phyloP scores from a whole-genome alignment of 2,888 invertebrate species.

The Aleiodes alternator region DNA sequence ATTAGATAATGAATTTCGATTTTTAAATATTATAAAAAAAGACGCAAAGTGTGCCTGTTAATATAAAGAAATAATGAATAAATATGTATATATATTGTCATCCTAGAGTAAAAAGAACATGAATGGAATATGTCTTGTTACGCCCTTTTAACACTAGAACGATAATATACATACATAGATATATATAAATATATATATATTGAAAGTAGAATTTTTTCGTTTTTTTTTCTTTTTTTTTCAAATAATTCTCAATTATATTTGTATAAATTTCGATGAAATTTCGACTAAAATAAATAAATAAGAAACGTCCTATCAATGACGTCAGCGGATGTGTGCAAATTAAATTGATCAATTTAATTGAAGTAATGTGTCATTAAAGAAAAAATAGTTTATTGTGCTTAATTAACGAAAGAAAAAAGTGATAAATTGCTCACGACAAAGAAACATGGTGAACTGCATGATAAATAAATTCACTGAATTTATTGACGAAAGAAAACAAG shows the following conservation, averaged over 20 bases:
- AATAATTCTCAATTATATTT: slow-evolving; percentile 33
- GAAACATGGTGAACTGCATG: not conserved
- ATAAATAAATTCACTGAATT: slow-evolving; percentile 1
- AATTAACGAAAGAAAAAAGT: not conserved
- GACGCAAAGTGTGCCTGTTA: slow-evolving; percentile 46
- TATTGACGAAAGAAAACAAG: slow-evolving; percentile 5
- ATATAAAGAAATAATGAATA: slow-evolving; percentile 17
- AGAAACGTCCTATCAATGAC: slow-evolving; percentile 24
- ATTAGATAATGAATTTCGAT: slow-evolving; percentile 29
- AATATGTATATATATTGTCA: not conserved
- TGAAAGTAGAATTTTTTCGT: slow-evolving; percentile 1
- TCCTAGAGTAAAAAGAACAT: too few species aligned
- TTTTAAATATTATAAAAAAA: not conserved
- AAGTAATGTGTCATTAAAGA: slow-evolving; percentile 22
- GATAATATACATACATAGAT: not conserved
- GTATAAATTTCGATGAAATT: slow-evolving; percentile 20
- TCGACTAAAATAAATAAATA: slow-evolving; percentile 5
- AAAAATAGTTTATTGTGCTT: slow-evolving; percentile 32
- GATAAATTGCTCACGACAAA: slow-evolving; percentile 27
- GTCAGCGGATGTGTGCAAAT: slow-evolving; percentile 13
- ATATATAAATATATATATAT: slow-evolving; percentile 13
- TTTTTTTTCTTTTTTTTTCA: not conserved
- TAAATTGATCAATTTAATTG: slow-evolving; percentile 12
- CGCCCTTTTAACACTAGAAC: too few species aligned
- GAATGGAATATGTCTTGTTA: too few species aligned